Evolutionary conservation across 2,888 invertebrate genomes (phyloP), one percentile per base, ranked within the genome.

Genomic region (Andrena praecox): DNA sequence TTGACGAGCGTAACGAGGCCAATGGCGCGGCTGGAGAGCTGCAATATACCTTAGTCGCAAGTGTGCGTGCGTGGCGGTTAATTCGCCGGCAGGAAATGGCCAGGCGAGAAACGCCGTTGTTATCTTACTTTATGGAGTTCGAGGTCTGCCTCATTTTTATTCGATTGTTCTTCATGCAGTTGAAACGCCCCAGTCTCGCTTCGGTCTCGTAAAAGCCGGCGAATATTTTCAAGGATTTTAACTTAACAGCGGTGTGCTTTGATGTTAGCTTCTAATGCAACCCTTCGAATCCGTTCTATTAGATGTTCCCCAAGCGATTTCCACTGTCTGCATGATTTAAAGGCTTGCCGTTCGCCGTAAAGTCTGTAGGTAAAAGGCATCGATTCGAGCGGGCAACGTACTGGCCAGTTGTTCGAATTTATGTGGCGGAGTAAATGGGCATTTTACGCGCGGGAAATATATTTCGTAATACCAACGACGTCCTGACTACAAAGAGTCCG

Each of bases 1-100:
- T 54, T 33, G 68, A 66, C 48, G 69, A n/a, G 35, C 35, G 33
- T 81, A 81, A 84, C 79, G 73, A 83, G 62, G 85, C 66, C 67
- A 75, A 85, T 82, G 82, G 69, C 59, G 71, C 64, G n/a, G 35
- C 29, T 24, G 69, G 67, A 77, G 73, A 77, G 64, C 48, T 50
- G 71, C 67, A 72, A 82, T 75, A 75, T 71, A 35, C 67, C 24
- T 16, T 54, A 31, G 48, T 24, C 16, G n/a, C 10, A 10, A 56
- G 60, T 50, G 42, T 16, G 42, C 42, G 42, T 42, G 42, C 16
- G 72, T 31, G 63, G 27, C 50, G n/a, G 31, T 16, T 71, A 27
- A 66, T 69, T 54, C 27, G 29, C n/a, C 27, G 7, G 50, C 27
- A 56, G 59, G n/a, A 48, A 74, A 70, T 27, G 24, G 3, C 54